Evolutionary conservation across 2,113 vertebrate genomes (phyloP).

Genomic region (Leucosticte australis): DNA sequence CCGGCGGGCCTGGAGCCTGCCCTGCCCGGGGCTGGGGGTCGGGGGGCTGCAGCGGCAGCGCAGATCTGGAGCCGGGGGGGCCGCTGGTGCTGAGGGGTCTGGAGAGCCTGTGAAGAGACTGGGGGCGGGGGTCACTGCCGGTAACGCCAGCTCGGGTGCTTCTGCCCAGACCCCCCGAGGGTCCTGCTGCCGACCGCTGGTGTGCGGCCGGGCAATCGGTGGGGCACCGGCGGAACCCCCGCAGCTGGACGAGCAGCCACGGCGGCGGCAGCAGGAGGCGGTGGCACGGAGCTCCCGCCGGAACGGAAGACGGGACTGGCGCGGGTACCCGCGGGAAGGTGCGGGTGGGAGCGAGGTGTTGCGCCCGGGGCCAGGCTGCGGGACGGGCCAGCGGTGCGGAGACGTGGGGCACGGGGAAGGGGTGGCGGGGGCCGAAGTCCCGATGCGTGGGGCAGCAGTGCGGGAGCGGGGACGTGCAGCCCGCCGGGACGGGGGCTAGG

Average conservation of each 20-base stretch:
- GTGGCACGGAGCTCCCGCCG: background rate
- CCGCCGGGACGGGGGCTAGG: background rate
- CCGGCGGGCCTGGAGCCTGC: constrained; percentile 79
- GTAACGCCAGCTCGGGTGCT: accelerated
- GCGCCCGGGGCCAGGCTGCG: background rate
- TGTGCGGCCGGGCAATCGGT: background rate
- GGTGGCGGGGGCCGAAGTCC: background rate
- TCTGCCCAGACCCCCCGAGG: background rate
- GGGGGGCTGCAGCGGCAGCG: constrained; percentile 74
- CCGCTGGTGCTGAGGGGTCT: constrained; percentile 60
- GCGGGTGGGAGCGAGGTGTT: background rate
- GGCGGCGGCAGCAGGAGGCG: background rate
- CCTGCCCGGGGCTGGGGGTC: constrained; percentile 26
- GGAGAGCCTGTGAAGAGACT: constrained; percentile 72
- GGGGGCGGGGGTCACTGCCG: background rate
- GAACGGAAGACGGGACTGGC: background rate
- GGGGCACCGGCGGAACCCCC: background rate
- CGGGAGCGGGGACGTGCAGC: background rate
- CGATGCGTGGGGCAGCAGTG: background rate
- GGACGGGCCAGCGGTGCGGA: background rate
- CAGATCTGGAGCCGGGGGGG: background rate
- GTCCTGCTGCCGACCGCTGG: background rate
- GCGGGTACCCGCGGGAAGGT: background rate
- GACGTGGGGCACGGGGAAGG: background rate
- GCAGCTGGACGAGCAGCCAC: background rate